Evolutionary conservation across 2,888 invertebrate species (phyloP).

Genomic region (Galerucella calmariensis): DNA sequence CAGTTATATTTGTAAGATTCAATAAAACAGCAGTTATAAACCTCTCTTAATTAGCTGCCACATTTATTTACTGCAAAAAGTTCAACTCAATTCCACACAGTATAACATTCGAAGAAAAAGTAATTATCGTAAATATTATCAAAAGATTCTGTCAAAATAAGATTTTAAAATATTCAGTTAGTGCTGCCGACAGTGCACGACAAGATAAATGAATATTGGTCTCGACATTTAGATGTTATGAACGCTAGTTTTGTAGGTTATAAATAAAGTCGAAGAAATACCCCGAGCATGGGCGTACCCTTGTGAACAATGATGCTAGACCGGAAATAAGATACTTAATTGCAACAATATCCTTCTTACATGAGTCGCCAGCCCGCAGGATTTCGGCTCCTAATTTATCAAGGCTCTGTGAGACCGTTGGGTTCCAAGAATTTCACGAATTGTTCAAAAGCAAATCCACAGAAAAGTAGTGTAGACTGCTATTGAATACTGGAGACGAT

Average conservation of each 20-base stretch:
- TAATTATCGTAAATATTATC: constrained; percentile 8
- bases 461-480: no score
- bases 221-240: constrained; percentile 5
- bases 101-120: constrained; percentile 5
- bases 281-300: no score
- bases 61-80: constrained; percentile 4
- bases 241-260: neutral
- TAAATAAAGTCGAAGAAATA: neutral
- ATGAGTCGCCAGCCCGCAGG: no score
- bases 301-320: no score
- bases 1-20: neutral
- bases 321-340: no score
- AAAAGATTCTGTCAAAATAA: constrained; percentile 6
- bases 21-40: neutral
- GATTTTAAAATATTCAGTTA: neutral
- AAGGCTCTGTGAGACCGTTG: no score
- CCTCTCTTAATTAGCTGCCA: constrained; percentile 1
- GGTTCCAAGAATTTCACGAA: no score
- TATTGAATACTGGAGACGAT: no score
- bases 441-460: no score
- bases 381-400: no score
- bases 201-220: constrained; percentile 1
- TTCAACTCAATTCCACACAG: neutral
- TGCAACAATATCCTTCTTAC: no score
- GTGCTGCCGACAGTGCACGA: neutral